A percentile compares a stretch with the other conserved stretches of the same genome.
Conservation (phyloP, 2,113 vertebrate species). For the Malurus cyaneus region DNA sequence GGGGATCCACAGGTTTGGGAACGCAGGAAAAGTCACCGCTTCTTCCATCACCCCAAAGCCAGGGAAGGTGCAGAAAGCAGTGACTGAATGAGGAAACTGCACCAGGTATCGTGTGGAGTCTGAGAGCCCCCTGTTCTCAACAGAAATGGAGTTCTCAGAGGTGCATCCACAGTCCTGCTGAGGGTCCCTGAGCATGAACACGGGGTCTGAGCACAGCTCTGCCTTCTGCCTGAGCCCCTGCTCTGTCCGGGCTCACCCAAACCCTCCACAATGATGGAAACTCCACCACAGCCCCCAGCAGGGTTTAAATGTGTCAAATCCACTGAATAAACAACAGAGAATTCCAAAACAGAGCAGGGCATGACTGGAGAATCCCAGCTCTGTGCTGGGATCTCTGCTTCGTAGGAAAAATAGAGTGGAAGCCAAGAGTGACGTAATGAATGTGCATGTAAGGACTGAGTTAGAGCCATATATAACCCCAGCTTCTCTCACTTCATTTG, state of each 20-base stretch:
- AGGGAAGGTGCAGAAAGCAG: too few relatives aligned
- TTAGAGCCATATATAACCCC: background rate
- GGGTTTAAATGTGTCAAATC: fast-evolving
- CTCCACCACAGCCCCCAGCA: background rate
- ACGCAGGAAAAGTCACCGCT: fast-evolving
- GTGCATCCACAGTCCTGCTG: fast-evolving
- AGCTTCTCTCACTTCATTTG: background rate
- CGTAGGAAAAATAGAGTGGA: background rate
- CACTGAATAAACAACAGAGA: fast-evolving
- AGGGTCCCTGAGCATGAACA: background rate
- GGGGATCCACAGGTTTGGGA: background rate
- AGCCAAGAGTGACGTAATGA: background rate
- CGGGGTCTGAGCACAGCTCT: fast-evolving
- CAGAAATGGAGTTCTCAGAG: fast-evolving
- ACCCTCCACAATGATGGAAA: too few relatives aligned
- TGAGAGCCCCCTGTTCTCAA: fast-evolving
- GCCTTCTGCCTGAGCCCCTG: fast-evolving
- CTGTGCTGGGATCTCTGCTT: background rate
- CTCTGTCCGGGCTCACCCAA: background rate
- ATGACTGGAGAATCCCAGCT: background rate
- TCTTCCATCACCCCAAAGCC: fast-evolving
- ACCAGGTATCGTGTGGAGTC: too few relatives aligned
- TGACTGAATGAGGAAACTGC: fast-evolving
- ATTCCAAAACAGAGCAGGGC: background rate
- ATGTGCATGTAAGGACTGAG: background rate